Conservation (phyloP, 2,888 invertebrate species). For the Xanthia togata region DNA sequence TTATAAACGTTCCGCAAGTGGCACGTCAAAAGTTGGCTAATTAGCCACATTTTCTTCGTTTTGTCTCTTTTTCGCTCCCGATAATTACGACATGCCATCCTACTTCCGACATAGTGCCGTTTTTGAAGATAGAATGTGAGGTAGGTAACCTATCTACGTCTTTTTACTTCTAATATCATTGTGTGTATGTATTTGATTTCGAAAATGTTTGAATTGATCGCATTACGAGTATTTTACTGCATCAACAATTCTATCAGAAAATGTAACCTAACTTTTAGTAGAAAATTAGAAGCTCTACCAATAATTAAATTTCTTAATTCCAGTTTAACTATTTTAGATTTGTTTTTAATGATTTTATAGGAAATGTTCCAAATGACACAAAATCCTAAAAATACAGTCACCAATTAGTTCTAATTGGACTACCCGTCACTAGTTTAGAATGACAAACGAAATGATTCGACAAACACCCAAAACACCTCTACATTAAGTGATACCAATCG, state of each 20-base stretch:
- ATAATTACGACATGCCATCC: too few species aligned
- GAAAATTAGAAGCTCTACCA: not conserved
- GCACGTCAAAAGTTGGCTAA: too few species aligned
- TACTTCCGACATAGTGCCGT: too few species aligned
- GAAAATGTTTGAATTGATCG: conserved; percentile 5
- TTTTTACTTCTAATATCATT: too few species aligned
- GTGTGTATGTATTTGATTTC: conserved; percentile 8
- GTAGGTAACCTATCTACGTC: too few species aligned
- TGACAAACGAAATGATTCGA: conserved; percentile 51
- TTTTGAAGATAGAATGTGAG: too few species aligned
- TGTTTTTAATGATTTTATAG: not conserved
- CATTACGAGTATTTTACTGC: conserved; percentile 10
- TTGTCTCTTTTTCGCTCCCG: too few species aligned
- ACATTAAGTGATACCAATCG: conserved; percentile 73
- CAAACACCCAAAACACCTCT: conserved; percentile 61
- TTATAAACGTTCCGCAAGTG: too few species aligned
- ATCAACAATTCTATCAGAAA: not conserved
- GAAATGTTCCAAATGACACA: conserved; percentile 2
- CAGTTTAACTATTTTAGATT: not conserved
- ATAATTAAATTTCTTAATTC: not conserved
- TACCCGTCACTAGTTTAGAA: conserved; percentile 52
- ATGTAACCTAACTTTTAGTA: not conserved
- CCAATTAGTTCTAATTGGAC: conserved; percentile 56
- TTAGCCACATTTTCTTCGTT: too few species aligned
- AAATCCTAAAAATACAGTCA: conserved; percentile 15